Evolutionary conservation across 2,888 invertebrate species (phyloP).

Genomic region (Leptothorax acervorum): DNA sequence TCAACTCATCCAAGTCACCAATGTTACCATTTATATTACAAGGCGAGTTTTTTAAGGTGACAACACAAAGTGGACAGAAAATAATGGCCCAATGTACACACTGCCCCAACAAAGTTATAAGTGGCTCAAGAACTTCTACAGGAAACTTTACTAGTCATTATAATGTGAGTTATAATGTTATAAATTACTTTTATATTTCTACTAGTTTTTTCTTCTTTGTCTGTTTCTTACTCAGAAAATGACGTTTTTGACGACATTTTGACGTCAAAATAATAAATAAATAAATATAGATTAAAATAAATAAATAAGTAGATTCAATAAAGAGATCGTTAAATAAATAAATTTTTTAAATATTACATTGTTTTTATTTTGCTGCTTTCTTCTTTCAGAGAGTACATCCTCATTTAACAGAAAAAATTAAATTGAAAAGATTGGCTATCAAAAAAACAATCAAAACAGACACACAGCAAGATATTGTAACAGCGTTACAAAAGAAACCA

Average conservation of each 20-base stretch:
- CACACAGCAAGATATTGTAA: neutral
- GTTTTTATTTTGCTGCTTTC: neutral
- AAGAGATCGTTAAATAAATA: too few species aligned
- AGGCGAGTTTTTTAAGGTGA: neutral
- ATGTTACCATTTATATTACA: neutral
- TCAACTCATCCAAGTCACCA: neutral
- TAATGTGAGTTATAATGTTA: slow-evolving; percentile 3
- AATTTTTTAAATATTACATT: neutral
- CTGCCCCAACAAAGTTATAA: slow-evolving; percentile 16
- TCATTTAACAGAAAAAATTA: neutral
- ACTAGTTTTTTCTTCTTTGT: neutral
- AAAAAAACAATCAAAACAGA: neutral
- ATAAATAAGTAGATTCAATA: too few species aligned
- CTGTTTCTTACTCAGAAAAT: too few species aligned
- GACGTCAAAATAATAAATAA: too few species aligned
- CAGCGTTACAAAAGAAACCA: neutral
- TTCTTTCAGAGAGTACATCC: slow-evolving; percentile 17
- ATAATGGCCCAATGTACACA: slow-evolving; percentile 22
- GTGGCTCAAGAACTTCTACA: neutral
- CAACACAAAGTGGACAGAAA: neutral
- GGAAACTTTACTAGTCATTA: slow-evolving; percentile 25
- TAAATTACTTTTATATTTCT: neutral
- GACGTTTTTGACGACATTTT: too few species aligned
- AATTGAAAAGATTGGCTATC: neutral
- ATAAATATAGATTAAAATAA: too few species aligned